Percentiles rank a stretch among this genome's conserved stretches.
phyloP scores from a whole-genome alignment of 1,140 invertebrate genomes.

The Arion vulgaris region DNA sequence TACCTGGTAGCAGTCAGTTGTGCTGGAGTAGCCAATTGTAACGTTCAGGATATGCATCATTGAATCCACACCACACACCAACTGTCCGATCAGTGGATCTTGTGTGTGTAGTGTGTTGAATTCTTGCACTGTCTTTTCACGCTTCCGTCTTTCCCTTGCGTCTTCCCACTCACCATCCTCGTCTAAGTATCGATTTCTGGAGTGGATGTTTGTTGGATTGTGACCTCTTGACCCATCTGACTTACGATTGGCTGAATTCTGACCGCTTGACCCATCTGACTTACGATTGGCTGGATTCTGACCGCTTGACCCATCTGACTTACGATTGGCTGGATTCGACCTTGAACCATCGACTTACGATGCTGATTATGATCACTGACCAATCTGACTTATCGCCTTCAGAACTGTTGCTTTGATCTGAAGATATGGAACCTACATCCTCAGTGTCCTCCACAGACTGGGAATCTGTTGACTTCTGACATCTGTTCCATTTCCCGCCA shows the following conservation, averaged over 20 bases:
- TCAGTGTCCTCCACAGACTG: background rate
- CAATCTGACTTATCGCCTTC: too few relatives aligned
- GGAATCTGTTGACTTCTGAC: background rate
- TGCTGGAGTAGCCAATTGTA: slow-evolving; percentile 3
- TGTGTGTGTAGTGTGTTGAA: background rate
- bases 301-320: background rate
- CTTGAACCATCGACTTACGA: background rate
- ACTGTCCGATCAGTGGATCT: background rate
- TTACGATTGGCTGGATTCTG: background rate
- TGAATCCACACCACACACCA: background rate
- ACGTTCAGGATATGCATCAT: slow-evolving; percentile 24
- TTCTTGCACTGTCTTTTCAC: background rate
- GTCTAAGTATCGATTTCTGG: background rate
- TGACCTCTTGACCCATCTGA: background rate
- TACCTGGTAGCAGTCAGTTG: slow-evolving; percentile 12
- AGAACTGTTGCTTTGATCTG: too few relatives aligned
- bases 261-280: background rate
- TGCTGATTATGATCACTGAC: too few relatives aligned
- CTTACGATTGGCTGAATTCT: background rate
- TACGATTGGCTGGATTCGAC: background rate
- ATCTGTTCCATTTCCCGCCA: background rate
- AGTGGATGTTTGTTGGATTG: background rate
- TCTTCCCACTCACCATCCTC: slow-evolving; percentile 34
- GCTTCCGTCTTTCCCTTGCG: slow-evolving; percentile 15
- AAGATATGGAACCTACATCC: background rate